phyloP scores from a whole-genome alignment of 2,113 vertebrate species.

The Phaethornis superciliosus region DNA sequence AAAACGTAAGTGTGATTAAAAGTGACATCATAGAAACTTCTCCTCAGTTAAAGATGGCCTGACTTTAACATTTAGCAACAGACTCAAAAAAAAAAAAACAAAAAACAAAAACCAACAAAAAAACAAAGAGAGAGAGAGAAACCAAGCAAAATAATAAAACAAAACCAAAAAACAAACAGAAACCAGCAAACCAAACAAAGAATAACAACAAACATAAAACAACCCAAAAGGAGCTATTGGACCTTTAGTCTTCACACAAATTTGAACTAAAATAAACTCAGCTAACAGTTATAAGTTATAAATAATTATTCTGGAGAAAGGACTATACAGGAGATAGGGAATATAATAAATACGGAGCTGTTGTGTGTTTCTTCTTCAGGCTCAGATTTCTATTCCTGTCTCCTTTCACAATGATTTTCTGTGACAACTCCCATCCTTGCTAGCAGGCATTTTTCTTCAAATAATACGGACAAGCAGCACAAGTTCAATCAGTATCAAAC shows the following conservation, averaged over 20 bases:
- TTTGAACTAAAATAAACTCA: neutral
- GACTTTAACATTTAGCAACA: neutral
- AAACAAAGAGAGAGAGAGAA: no score
- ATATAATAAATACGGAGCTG: neutral
- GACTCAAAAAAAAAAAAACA: accelerated
- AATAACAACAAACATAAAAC: no score
- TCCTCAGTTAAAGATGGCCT: neutral
- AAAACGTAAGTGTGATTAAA: neutral
- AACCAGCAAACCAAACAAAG: no score
- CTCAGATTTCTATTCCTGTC: neutral
- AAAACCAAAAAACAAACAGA: no score
- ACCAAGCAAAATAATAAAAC: no score
- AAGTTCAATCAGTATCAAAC: neutral
- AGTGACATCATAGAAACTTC: neutral
- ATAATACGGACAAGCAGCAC: neutral
- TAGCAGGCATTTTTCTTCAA: neutral
- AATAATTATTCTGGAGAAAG: neutral
- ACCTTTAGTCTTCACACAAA: neutral
- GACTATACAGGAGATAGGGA: neutral
- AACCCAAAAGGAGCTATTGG: neutral
- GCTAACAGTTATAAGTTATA: neutral
- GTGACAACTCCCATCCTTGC: neutral
- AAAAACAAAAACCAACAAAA: no score
- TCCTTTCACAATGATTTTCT: neutral
- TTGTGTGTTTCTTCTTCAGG: neutral